These are phyloP conservation scores for Dipodomys stephensi DNA, from an alignment of 2,113 vertebrate genomes.

Conservation along the genomic window DNA sequence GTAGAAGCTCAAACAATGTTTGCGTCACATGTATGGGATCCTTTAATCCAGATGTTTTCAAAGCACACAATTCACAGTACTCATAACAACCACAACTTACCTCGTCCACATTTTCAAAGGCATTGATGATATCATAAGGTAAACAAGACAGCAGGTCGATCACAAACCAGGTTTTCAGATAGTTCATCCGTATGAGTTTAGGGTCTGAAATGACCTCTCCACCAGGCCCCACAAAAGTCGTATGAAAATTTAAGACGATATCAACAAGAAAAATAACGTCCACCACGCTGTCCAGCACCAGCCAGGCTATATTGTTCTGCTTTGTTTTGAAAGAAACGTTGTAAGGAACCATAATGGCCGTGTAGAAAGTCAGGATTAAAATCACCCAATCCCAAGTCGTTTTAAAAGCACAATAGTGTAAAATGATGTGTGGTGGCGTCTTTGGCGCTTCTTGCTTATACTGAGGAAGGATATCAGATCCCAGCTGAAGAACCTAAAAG, in stretches of 20 bases:
- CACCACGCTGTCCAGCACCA: constrained; percentile 98
- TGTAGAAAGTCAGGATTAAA: constrained; percentile 98
- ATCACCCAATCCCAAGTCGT: constrained; percentile 99
- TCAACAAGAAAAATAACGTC: constrained; percentile 99
- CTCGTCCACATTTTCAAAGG: constrained; percentile 99
- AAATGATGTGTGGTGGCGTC: constrained; percentile 98
- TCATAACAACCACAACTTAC: constrained; percentile 84
- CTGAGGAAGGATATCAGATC: constrained; percentile 98
- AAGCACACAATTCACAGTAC: background rate
- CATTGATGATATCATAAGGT: constrained; percentile 99
- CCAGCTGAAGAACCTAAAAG: constrained; percentile 95
- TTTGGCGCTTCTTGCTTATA: constrained; percentile 99
- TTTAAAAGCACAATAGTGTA: constrained; percentile 99
- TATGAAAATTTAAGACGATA: constrained; percentile 99
- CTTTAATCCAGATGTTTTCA: constrained; percentile 17
- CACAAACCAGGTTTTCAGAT: constrained; percentile 99
- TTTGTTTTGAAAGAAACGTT: constrained; percentile 99
- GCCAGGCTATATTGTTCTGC: constrained; percentile 98
- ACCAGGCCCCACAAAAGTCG: constrained; percentile 97
- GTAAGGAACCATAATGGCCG: constrained; percentile 99
- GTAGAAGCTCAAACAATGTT: background rate
- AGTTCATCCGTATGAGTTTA: constrained; percentile 98
- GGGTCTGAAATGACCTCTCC: constrained; percentile 98
- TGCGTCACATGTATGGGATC: background rate
- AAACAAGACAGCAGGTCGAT: constrained; percentile 98